Base-by-base conservation (phyloP, 2,113 vertebrate species). In the Dicerorhinus sumatrensis region DNA sequence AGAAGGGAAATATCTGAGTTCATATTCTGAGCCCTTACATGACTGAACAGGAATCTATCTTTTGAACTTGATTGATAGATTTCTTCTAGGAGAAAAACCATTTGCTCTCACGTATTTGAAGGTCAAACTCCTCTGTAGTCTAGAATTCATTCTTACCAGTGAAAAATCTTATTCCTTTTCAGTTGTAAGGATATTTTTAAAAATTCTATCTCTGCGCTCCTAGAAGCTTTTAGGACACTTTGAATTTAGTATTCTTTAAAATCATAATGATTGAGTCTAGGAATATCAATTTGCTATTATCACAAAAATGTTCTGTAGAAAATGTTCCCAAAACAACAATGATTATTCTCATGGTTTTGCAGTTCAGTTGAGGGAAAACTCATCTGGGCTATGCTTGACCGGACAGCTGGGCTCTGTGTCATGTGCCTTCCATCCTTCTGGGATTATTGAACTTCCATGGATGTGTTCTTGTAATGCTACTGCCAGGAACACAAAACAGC, bases 51-150 rank as follows among this genome's bases (percentile, higher is more conserved):
- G 62, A 25, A 31, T 27, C 13, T 73, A 51, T 83, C 69, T 51
- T 96, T 88, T 79, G 48, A 67, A 58, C 11, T 82, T 67, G n/a
- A 69, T 58, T 39, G 29, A 82, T 73, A 31, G 48, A 60, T 83
- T 60, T 48, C 31, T 76, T 88, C 60, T 36, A 75, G 8, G 27
- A 51, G 39, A 51, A 77, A 80, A 96, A 25, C 7, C 16, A 62
- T 91, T 67, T 76, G 60, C 31, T 69, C 5, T 62, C 48, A 33
- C 9, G 17, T 3, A 25, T 88, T 69, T 89, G 60, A 60, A 69
- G 58, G 33, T n/a, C 90, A 77, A 10, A 58, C 6, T 89, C 31
- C 33, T 89, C 33, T 62, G 3, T 39, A 60, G 39, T 29, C 48
- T 51, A 39, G n/a, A 51, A 60, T 67, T 83, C 21, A 60, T 73